phyloP scores from a whole-genome alignment of 2,797 vertebrate species.

The Siniperca undulata region DNA sequence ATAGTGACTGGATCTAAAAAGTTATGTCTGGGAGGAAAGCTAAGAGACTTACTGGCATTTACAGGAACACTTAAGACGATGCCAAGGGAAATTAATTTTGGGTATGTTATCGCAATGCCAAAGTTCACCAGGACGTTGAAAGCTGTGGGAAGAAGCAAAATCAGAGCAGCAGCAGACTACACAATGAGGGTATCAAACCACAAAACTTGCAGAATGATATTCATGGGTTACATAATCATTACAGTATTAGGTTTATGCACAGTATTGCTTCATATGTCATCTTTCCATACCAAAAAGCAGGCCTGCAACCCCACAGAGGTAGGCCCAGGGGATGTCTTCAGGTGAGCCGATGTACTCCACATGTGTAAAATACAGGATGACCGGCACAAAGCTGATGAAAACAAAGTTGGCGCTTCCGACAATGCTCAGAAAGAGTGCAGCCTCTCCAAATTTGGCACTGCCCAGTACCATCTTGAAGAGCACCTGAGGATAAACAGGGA shows the following conservation, averaged over 20 bases:
- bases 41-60: constrained; percentile 90
- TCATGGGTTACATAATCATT: background rate
- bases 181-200: background rate
- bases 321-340: constrained; percentile 90
- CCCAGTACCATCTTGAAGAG: constrained; percentile 97
- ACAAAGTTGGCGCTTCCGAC: constrained; percentile 93
- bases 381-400: constrained; percentile 93
- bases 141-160: constrained; percentile 83
- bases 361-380: constrained; percentile 96
- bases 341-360: constrained; percentile 94
- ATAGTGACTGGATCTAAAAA: constrained; percentile 17
- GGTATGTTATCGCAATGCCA: constrained; percentile 96
- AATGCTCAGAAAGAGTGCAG: constrained; percentile 95
- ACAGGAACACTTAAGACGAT: constrained; percentile 97
- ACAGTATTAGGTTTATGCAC: background rate
- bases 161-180: constrained; percentile 11
- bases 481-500: constrained; percentile 84
- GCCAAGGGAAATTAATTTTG: constrained; percentile 95
- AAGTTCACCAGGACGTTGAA: constrained; percentile 98
- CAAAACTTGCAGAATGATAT: background rate
- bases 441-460: constrained; percentile 97
- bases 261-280: background rate
- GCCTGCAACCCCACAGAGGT: constrained; percentile 93
- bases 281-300: constrained; percentile 91
- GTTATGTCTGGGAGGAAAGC: constrained; percentile 24